A percentile compares a stretch with the other conserved stretches of the same genome.
phyloP scores from a whole-genome alignment of 2,797 vertebrate genomes.

The Phylloscopus collybita region DNA sequence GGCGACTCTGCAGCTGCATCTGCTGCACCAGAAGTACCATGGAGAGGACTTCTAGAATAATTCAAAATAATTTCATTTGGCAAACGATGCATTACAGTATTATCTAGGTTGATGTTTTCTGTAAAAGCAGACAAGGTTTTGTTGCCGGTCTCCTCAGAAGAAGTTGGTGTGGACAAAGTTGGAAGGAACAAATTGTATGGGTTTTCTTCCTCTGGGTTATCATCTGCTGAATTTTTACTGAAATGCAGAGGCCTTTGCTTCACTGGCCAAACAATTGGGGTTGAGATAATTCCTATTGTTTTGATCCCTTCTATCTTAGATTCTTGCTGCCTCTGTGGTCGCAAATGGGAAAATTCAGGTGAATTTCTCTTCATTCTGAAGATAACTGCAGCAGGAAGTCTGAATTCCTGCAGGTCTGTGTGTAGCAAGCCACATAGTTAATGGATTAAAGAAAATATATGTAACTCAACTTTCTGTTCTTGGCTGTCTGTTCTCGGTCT shows the following conservation, averaged over 20 bases:
- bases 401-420: conserved; percentile 77
- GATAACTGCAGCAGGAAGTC: conserved; percentile 67
- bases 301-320: conserved; percentile 73
- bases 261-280: conserved; percentile 82
- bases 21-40: conserved; percentile 50
- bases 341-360: conserved; percentile 37
- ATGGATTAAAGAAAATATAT: conserved; percentile 51
- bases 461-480: neutral
- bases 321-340: conserved; percentile 39
- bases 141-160: conserved; percentile 36
- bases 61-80: conserved; percentile 46
- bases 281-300: conserved; percentile 87
- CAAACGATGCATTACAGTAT: conserved; percentile 12
- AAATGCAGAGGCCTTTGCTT: conserved; percentile 78
- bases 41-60: conserved; percentile 40
- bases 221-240: conserved; percentile 44
- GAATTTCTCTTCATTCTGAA: conserved; percentile 71
- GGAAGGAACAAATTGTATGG: conserved; percentile 28
- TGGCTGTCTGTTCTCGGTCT: neutral
- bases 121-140: conserved; percentile 51
- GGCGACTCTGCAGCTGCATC: conserved; percentile 33
- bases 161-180: conserved; percentile 35
- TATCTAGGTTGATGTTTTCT: conserved; percentile 37
- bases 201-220: conserved; percentile 51
- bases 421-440: conserved; percentile 62